Percentiles rank a stretch among this genome's conserved stretches.
Evolutionary conservation across 2,797 vertebrate genomes (phyloP).

Genomic region (Hemibagrus guttatus): DNA sequence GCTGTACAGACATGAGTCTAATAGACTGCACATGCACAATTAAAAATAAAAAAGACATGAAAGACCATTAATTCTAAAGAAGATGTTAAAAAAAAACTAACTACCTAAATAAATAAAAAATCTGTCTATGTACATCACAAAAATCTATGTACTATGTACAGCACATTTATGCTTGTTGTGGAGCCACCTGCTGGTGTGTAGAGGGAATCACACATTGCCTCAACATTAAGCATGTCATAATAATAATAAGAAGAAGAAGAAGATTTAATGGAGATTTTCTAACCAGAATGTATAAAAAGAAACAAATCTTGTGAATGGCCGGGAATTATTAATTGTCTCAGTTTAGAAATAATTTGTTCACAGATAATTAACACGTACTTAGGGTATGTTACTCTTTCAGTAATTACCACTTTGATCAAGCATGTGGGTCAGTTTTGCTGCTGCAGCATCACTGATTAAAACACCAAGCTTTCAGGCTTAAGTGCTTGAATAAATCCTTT

Average conservation of each 20-base stretch:
- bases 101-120: too few relatives aligned
- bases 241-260: too few relatives aligned
- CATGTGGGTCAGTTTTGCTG: neutral
- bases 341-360: neutral
- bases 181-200: slow-evolving; percentile 28
- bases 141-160: too few relatives aligned
- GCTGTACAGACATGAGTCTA: neutral
- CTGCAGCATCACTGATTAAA: neutral
- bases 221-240: neutral
- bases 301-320: neutral
- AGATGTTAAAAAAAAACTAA: neutral
- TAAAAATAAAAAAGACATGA: neutral
- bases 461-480: neutral
- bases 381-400: neutral
- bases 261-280: neutral
- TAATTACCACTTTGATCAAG: neutral
- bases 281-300: neutral
- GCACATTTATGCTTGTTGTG: neutral
- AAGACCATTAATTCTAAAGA: neutral
- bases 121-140: too few relatives aligned
- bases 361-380: neutral
- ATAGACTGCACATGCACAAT: neutral
- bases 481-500: neutral
- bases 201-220: neutral
- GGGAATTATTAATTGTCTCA: neutral